phyloP scores from a whole-genome alignment of 37 sponge, comb jelly and placozoan species.

The Aplysina aerophoba region DNA sequence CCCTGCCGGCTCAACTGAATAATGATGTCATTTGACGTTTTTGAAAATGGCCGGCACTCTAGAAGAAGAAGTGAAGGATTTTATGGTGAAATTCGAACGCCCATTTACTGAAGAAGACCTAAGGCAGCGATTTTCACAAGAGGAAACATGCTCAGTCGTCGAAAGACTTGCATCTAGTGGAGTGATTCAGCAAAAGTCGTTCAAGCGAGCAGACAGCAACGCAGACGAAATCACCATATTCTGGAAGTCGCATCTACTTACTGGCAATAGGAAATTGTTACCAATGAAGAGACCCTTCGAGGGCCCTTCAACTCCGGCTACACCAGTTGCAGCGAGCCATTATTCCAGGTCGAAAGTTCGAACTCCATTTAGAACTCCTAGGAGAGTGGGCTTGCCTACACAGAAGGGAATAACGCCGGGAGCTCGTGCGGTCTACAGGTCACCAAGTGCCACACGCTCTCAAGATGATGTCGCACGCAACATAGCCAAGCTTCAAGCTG shows the following conservation, averaged over 20 bases:
- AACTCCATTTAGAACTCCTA: slow-evolving; percentile 11
- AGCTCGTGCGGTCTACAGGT: neutral
- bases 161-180: neutral
- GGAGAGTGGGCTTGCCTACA: slow-evolving; percentile 5
- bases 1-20: too few species aligned
- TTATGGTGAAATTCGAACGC: neutral
- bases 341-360: neutral
- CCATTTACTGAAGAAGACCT: neutral
- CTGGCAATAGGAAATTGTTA: too few species aligned
- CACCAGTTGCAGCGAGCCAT: too few species aligned
- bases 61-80: neutral
- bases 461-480: slow-evolving; percentile 2
- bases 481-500: slow-evolving; percentile 22
- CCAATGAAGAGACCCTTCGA: too few species aligned
- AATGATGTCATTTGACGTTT: neutral
- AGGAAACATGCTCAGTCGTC: neutral
- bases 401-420: neutral
- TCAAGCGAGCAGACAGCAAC: too few species aligned
- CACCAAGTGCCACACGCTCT: neutral
- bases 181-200: neutral
- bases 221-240: too few species aligned
- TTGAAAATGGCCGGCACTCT: neutral
- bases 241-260: too few species aligned
- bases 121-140: neutral
- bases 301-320: too few species aligned